Percentiles rank a stretch among this genome's conserved stretches.
Conservation (phyloP, 2,113 vertebrate genomes). For the Erythrolamprus reginae region DNA sequence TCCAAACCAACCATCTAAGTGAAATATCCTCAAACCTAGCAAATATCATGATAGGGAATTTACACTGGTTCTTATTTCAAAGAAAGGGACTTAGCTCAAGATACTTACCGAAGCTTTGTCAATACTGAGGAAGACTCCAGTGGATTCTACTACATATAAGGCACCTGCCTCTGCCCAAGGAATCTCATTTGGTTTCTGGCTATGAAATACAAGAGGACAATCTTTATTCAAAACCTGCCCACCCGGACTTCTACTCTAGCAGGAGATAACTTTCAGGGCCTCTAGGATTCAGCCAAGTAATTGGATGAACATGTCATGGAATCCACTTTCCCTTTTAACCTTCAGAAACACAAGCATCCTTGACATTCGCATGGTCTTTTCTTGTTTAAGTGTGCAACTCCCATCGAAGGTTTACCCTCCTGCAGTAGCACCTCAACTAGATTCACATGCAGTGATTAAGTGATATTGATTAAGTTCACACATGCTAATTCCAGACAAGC, state of each 20-base stretch:
- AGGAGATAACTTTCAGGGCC: background rate
- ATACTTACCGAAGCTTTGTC: constrained; percentile 78
- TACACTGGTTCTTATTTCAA: background rate
- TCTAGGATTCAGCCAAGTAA: background rate
- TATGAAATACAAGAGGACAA: constrained; percentile 20
- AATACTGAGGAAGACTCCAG: constrained; percentile 79
- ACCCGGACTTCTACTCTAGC: background rate
- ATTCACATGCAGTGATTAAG: background rate
- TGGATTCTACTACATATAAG: constrained; percentile 81
- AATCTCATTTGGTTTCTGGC: constrained; percentile 75
- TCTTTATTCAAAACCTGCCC: background rate
- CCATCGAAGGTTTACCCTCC: background rate
- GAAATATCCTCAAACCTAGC: background rate
- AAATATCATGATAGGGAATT: background rate
- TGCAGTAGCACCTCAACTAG: background rate
- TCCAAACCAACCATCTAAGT: too few species aligned
- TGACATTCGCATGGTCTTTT: background rate
- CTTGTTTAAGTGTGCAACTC: background rate
- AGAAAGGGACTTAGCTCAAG: background rate
- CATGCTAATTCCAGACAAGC: background rate
- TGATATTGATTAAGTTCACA: background rate
- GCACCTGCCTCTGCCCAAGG: constrained; percentile 76
- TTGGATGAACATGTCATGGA: background rate
- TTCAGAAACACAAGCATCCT: background rate
- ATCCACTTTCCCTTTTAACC: background rate